phyloP scores from a whole-genome alignment of 2,888 invertebrate species.

The Drosophila hawaiiensis region DNA sequence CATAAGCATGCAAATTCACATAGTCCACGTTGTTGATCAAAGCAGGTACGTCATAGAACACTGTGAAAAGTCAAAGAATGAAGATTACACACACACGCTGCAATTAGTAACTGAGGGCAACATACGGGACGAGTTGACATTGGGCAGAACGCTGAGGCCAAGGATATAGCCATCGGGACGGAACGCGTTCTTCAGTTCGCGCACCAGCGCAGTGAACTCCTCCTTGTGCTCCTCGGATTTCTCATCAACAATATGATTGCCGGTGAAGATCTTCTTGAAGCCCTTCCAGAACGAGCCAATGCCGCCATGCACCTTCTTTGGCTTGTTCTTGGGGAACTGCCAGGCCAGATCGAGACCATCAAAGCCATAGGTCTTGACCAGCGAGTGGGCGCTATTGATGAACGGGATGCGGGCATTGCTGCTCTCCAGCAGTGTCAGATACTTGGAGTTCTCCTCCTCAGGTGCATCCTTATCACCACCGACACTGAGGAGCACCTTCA shows the following conservation, averaged over 20 bases:
- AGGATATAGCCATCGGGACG: conserved; percentile 89
- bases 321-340: conserved; percentile 93
- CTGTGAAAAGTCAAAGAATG: conserved; percentile 85
- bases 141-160: conserved; percentile 90
- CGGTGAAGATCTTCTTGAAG: conserved; percentile 90
- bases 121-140: conserved; percentile 91
- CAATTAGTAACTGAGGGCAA: not conserved
- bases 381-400: conserved; percentile 90
- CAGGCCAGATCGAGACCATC: conserved; percentile 95
- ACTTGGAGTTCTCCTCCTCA: conserved; percentile 88
- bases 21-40: conserved; percentile 91
- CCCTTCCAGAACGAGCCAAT: conserved; percentile 90
- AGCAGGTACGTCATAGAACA: conserved; percentile 92
- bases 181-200: conserved; percentile 91
- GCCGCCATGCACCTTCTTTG: conserved; percentile 90
- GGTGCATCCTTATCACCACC: conserved; percentile 91
- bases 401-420: conserved; percentile 91
- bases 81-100: not conserved
- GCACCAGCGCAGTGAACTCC: conserved; percentile 91
- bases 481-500: conserved; percentile 91
- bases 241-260: conserved; percentile 90
- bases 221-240: conserved; percentile 93
- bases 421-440: conserved; percentile 90
- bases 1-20: conserved; percentile 92
- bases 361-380: conserved; percentile 92